Percentiles rank a stretch among this genome's conserved stretches.
phyloP scores from a whole-genome alignment of 2,888 invertebrate genomes.

The Phortica magna region DNA sequence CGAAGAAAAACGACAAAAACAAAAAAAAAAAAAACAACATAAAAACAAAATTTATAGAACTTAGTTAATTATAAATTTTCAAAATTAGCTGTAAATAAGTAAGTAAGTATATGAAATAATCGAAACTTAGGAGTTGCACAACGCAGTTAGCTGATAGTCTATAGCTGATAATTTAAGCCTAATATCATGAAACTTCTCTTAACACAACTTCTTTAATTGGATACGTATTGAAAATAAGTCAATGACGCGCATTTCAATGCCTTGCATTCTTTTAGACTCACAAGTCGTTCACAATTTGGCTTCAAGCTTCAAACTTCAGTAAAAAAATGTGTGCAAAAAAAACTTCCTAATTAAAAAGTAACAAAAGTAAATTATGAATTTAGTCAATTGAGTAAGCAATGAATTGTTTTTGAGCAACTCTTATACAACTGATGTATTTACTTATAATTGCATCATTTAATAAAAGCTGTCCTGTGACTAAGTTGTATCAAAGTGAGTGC shows the following conservation, averaged over 20 bases:
- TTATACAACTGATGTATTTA: too few relatives aligned
- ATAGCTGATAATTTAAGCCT: neutral
- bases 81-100: conserved; percentile 59
- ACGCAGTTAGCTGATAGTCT: neutral
- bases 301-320: too few relatives aligned
- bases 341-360: neutral
- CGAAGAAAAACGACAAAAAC: conserved; percentile 46
- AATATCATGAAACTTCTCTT: neutral
- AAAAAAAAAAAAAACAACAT: conserved; percentile 38
- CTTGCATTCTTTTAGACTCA: too few relatives aligned
- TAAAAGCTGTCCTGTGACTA: too few relatives aligned
- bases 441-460: too few relatives aligned
- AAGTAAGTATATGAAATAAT: conserved; percentile 4
- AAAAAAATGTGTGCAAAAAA: too few relatives aligned
- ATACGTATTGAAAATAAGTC: neutral
- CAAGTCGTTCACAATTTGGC: too few relatives aligned
- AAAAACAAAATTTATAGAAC: conserved; percentile 29
- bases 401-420: neutral
- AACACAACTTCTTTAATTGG: neutral
- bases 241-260: neutral
- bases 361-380: neutral
- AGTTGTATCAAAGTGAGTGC: too few relatives aligned
- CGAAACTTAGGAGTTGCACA: neutral
- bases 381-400: neutral
- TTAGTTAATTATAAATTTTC: neutral